Base-by-base conservation (phyloP, 2,113 vertebrate species). In the Atlantisia rogersi region DNA sequence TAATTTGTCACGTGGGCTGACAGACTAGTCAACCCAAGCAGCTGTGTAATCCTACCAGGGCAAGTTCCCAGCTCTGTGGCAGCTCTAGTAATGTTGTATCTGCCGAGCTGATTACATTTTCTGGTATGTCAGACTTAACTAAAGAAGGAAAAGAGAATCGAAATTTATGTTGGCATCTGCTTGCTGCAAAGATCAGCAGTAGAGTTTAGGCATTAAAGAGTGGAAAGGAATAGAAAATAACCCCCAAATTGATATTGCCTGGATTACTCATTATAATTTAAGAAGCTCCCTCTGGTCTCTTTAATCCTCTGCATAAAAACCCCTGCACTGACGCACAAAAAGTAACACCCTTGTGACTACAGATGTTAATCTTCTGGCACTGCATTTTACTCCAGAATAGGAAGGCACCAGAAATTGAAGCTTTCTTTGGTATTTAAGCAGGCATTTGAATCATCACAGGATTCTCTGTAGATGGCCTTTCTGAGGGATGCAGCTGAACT, bases 121-220 rank as follows among this genome's bases (percentile, higher is more conserved):
- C 58, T 89, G 73, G 8, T 76, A 44, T 53, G 53, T 76, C 58
- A 95, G 62, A 60, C 26, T 62, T 91, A 78, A 70, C 74, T 95
- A 89, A 95, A 89, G 73, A 94, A 91, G 83, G 93, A 84, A 87
- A 95, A 86, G 13, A 48, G 35, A 91, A 68, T 6, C 79, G 78
- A 82, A 94, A 95, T 94, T 91, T 76, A 85, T 92, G 62, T 71
- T 92, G 94, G 70, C 77, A 85, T 80, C 58, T 90, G 84, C 48
- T 44, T 73, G 35, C 84, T 92, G 44, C 39, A 82, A 90, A 73
- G 78, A 87, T 87, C 94, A 85, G 59, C 64, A 48, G 37, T 35
- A 85, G 37, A 86, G 2, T 26, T 91, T 78, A 86, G 60, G 50
- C 40, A 81, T 81, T 86, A 94, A 86, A 37, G n/a, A 86, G 20